These are phyloP conservation scores for Physella acuta DNA, from an alignment of 1,140 invertebrate genomes.

Conservation along the genomic window DNA sequence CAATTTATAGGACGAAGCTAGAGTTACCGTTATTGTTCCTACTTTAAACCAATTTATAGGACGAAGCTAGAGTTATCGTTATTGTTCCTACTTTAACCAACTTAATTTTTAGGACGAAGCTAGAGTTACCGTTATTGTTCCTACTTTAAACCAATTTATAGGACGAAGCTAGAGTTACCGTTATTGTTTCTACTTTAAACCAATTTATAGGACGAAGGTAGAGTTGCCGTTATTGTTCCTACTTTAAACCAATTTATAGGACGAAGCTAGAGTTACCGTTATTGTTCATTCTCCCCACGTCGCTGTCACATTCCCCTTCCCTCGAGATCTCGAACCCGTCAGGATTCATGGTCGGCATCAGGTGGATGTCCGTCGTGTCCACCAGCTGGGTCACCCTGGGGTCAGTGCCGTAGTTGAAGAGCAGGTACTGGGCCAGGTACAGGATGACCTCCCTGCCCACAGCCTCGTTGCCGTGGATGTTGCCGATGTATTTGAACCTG, in stretches of 20 bases:
- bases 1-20: too few species aligned
- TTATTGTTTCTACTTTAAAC: too few species aligned
- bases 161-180: too few species aligned
- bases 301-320: conserved; percentile 67
- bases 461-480: conserved; percentile 91
- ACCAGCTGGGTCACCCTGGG: conserved; percentile 70
- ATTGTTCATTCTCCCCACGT: background rate
- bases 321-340: conserved; percentile 82
- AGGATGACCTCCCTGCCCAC: conserved; percentile 81
- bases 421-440: conserved; percentile 57
- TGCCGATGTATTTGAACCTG: conserved; percentile 80
- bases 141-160: too few species aligned
- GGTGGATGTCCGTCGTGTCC: conserved; percentile 79
- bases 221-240: conserved; percentile 6
- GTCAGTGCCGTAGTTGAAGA: conserved; percentile 74
- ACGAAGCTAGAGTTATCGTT: too few species aligned
- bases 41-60: too few species aligned
- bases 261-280: background rate
- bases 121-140: too few species aligned
- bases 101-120: too few species aligned
- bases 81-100: too few species aligned
- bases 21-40: too few species aligned
- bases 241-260: background rate
- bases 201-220: background rate
- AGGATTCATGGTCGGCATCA: conserved; percentile 86